A percentile compares a stretch with the other conserved stretches of the same genome.
These are phyloP conservation scores for Tipula vernalis DNA, from an alignment of 2,888 invertebrate species.

Conservation along the genomic window DNA sequence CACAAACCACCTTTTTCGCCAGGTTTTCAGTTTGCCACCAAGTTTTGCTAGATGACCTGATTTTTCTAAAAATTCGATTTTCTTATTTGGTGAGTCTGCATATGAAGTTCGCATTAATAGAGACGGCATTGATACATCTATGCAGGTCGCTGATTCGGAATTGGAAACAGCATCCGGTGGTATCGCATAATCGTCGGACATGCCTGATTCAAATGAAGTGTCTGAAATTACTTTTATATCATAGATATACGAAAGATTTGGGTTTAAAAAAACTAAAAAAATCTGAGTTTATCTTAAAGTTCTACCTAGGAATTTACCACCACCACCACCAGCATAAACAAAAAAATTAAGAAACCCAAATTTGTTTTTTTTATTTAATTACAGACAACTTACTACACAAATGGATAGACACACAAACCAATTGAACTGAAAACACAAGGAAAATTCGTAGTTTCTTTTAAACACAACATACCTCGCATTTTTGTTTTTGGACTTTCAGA, in stretches of 20 bases:
- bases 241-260: slow-evolving; percentile 17
- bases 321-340: background rate
- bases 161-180: slow-evolving; percentile 82
- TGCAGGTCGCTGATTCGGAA: slow-evolving; percentile 54
- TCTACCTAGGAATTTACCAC: background rate
- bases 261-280: background rate
- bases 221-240: slow-evolving; percentile 48
- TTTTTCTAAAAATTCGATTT: slow-evolving; percentile 74
- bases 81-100: slow-evolving; percentile 44
- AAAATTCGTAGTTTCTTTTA: background rate
- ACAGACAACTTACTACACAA: background rate
- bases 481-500: slow-evolving; percentile 70
- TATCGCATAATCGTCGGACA: slow-evolving; percentile 93
- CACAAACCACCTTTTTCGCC: slow-evolving; percentile 94
- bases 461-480: slow-evolving; percentile 51
- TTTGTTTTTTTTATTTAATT: background rate
- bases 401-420: background rate
- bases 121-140: slow-evolving; percentile 63
- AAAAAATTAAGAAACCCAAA: background rate
- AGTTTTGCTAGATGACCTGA: slow-evolving; percentile 73
- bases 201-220: slow-evolving; percentile 83
- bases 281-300: background rate
- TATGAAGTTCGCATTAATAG: slow-evolving; percentile 46
- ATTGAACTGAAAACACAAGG: background rate
- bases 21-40: slow-evolving; percentile 91